These are phyloP conservation scores for Ophraella communa DNA, from an alignment of 2,888 invertebrate genomes.

Conservation along the genomic window DNA sequence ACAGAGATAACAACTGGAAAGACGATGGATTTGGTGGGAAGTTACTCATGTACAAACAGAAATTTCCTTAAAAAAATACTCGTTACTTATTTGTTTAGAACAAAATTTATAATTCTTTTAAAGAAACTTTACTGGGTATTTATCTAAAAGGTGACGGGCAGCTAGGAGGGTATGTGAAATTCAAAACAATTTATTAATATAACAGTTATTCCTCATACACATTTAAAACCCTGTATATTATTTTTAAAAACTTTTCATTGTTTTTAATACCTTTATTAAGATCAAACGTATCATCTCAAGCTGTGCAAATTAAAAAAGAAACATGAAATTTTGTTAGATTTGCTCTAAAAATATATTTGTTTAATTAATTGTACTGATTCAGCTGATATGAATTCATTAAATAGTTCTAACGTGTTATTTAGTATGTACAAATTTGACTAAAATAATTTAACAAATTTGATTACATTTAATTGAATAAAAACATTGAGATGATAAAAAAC, in stretches of 20 bases:
- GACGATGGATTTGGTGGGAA: no score
- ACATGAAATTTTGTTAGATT: constrained; percentile 6
- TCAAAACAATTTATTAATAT: no score
- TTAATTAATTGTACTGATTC: constrained; percentile 20
- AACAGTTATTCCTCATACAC: neutral
- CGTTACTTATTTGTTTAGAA: no score
- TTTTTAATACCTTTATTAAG: constrained; percentile 3
- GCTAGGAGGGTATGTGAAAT: neutral
- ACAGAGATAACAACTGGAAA: no score
- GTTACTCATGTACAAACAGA: neutral
- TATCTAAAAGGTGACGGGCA: neutral
- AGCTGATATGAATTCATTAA: constrained; percentile 24
- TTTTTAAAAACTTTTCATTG: constrained; percentile 16
- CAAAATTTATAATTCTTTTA: neutral
- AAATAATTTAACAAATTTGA: constrained; percentile 5
- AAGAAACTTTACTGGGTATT: neutral
- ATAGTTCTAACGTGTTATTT: constrained; percentile 1
- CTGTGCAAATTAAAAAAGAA: neutral
- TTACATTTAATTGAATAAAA: constrained; percentile 10
- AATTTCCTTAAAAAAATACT: neutral
- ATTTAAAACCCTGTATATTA: constrained; percentile 17
- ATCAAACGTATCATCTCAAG: neutral
- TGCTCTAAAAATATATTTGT: constrained; percentile 2
- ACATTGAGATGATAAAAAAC: neutral
- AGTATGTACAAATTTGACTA: constrained; percentile 12